phyloP scores from a whole-genome alignment of 2,888 invertebrate species.

The Neelides folsomi region DNA sequence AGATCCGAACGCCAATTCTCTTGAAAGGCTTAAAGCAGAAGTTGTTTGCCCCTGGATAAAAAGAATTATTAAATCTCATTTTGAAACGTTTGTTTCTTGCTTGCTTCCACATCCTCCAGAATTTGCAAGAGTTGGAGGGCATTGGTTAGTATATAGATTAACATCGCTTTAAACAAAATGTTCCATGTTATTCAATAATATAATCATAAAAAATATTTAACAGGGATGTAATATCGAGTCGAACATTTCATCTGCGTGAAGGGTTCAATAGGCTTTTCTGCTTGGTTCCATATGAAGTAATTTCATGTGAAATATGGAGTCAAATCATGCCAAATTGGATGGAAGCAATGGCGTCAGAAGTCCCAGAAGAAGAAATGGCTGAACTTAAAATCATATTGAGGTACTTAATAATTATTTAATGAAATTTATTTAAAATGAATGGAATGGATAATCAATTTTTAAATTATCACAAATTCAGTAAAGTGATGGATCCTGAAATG shows the following conservation, averaged over 20 bases:
- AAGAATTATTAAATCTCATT: slow-evolving; percentile 66
- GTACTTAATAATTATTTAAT: slow-evolving; percentile 36
- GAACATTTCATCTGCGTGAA: slow-evolving; percentile 84
- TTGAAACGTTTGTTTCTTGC: slow-evolving; percentile 81
- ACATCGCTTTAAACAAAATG: no score
- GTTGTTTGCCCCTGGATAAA: slow-evolving; percentile 87
- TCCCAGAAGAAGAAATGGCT: slow-evolving; percentile 70
- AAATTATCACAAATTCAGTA: slow-evolving; percentile 45
- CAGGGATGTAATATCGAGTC: slow-evolving; percentile 70
- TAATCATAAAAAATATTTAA: slow-evolving; percentile 20
- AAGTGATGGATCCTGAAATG: slow-evolving; percentile 93
- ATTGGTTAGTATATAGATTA: slow-evolving; percentile 69
- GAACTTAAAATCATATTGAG: slow-evolving; percentile 68
- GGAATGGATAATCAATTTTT: neutral
- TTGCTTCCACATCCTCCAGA: slow-evolving; percentile 91
- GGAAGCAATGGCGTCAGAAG: slow-evolving; percentile 87
- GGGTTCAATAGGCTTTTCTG: slow-evolving; percentile 88
- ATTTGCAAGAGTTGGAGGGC: slow-evolving; percentile 87
- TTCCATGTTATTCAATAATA: no score
- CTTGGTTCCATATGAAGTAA: slow-evolving; percentile 92
- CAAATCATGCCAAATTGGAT: slow-evolving; percentile 99
- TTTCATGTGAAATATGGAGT: slow-evolving; percentile 93
- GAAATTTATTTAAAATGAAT: slow-evolving; percentile 5
- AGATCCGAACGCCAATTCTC: slow-evolving; percentile 58
- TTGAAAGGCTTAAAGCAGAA: slow-evolving; percentile 82